Conservation (phyloP, 2,113 vertebrate species). For the Rhinolophus ferrumequinum region DNA sequence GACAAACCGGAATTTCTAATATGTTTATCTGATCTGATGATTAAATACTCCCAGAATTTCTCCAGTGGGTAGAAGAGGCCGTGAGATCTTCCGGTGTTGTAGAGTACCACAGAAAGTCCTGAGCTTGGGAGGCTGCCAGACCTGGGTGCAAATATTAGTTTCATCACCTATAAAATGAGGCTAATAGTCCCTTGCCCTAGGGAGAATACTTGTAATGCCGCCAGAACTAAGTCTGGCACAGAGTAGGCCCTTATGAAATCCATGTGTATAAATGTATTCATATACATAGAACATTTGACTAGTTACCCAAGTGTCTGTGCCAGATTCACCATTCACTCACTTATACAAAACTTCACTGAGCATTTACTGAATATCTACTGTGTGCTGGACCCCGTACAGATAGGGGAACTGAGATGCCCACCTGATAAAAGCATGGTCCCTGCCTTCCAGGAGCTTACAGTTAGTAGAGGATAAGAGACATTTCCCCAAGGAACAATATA, state of each 20-base stretch:
- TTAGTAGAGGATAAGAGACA: neutral
- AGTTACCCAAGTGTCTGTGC: neutral
- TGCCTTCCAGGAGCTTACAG: neutral
- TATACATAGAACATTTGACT: neutral
- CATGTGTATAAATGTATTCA: neutral
- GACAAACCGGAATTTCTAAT: constrained; percentile 25
- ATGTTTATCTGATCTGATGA: neutral
- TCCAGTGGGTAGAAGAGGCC: neutral
- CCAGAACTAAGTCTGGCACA: neutral
- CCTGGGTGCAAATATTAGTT: neutral
- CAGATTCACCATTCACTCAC: neutral
- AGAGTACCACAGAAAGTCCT: neutral
- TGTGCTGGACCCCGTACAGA: neutral
- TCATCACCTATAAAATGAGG: neutral
- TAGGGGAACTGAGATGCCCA: neutral
- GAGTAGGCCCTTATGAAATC: neutral
- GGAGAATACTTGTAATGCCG: neutral
- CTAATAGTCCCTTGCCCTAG: neutral
- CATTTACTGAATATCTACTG: neutral
- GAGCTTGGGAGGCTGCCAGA: neutral
- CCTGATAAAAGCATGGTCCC: neutral
- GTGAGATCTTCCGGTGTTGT: neutral
- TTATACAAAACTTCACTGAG: neutral
- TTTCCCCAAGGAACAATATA: neutral
- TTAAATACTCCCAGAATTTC: neutral